Evolutionary conservation across 2,113 vertebrate species (phyloP).

Genomic region (Hippocampus comes): DNA sequence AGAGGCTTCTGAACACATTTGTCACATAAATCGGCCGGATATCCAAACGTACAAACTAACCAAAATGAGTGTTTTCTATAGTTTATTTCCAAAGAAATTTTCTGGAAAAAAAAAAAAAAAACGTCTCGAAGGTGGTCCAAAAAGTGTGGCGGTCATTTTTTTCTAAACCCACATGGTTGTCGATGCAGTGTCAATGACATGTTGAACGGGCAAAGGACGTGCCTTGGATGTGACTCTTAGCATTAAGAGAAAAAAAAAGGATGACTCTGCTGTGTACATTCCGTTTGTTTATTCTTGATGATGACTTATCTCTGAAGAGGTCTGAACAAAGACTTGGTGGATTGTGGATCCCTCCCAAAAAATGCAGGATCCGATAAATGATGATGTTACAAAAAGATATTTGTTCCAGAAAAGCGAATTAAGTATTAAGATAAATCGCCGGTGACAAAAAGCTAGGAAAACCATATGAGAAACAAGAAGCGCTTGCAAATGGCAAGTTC

Average conservation of each 20-base stretch:
- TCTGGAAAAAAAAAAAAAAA: not conserved
- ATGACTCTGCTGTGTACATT: not conserved
- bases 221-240: not conserved
- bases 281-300: not conserved
- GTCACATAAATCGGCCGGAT: not conserved
- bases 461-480: no score
- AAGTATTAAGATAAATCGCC: no score
- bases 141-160: not conserved
- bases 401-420: no score
- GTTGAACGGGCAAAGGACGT: not conserved
- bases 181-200: not conserved
- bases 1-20: not conserved
- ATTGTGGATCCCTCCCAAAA: no score
- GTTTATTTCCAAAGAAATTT: not conserved
- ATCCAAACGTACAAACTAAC: not conserved
- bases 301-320: not conserved
- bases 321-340: no score
- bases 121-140: not conserved
- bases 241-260: not conserved
- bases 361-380: no score
- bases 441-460: no score
- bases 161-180: no score
- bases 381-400: no score
- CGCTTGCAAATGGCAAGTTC: no score
- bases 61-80: not conserved